These are phyloP conservation scores for Phalacrocorax pelagicus DNA, from an alignment of 2,113 vertebrate genomes.

Conservation along the genomic window DNA sequence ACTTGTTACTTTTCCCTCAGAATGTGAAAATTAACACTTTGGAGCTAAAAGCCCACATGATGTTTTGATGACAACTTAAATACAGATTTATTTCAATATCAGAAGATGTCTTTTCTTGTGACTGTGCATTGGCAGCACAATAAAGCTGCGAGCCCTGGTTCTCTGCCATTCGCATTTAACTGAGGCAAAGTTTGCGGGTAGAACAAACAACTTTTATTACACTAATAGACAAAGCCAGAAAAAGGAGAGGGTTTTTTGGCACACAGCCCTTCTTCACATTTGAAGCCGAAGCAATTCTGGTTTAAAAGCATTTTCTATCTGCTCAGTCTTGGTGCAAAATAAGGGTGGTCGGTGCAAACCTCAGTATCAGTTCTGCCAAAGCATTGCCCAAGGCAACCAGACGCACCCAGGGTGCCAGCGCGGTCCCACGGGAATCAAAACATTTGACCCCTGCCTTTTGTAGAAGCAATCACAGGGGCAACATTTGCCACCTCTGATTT, in stretches of 20 bases:
- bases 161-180: neutral
- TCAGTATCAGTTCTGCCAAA: neutral
- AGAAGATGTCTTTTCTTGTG: rapidly evolving
- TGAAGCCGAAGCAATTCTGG: neutral
- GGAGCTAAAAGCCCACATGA: neutral
- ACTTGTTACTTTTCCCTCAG: neutral
- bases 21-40: neutral
- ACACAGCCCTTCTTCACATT: rapidly evolving
- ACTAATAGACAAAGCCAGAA: neutral
- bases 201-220: neutral
- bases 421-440: neutral
- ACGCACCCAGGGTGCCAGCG: neutral
- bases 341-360: neutral
- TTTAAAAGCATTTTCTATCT: neutral
- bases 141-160: neutral
- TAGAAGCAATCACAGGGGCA: neutral
- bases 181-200: neutral
- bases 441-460: neutral
- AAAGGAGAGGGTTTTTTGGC: neutral
- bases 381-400: neutral
- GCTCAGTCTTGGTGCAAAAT: neutral
- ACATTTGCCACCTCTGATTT: neutral
- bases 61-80: neutral
- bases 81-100: neutral
- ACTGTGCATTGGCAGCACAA: neutral